Evolutionary conservation across 2,888 invertebrate species (phyloP), one percentile per base, ranked within the genome.

Genomic region (Rhaphigaster nebulosa): DNA sequence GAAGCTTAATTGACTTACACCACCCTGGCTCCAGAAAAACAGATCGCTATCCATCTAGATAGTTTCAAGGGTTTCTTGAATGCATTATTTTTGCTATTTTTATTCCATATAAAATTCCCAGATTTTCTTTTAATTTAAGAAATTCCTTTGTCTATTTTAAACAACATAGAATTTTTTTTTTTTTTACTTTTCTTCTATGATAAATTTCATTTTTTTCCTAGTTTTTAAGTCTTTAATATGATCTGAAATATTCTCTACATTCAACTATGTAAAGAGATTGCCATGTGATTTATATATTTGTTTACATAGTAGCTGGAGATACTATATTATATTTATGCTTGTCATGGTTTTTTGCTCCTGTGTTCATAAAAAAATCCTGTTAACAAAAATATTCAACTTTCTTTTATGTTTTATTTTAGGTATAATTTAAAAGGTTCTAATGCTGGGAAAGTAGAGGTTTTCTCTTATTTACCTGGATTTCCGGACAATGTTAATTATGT

Each of bases 371-470:
- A 13, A 29, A 29, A 20, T 15, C 29, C 15, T 29, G 29, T 15
- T 15, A 18, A 12, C 1, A 65, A 65, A 65, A 65, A 70, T 34
- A 34, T 34, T 70, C 4, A 13, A 34, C 38, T 34, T n/a, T 91
- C 87, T 88, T 87, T 18, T 87, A 45, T 87, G 56, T 87, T 38
- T 87, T 89, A 90, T 92, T 92, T n/a, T 92, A 94, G 94, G 93
- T 97, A 97, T 93, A 95, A 97, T 93, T 93, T 99, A 20, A 96
- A 96, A 93, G 99, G 99, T 6, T 94, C 96, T 0, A 97, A 97
- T 92, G 95, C 96, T 92, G 98, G 98, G n/a, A 94, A 95, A 92
- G 94, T 95, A 6, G 98, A 98, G 93, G 94, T 97, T 3, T 98
- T 99, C 93, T 94, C 96, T 10, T 96, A 98, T 92, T 94, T 98